Evolutionary conservation across 2,888 invertebrate species (phyloP), one percentile per base, ranked within the genome.

Genomic region (Drosophila buzzatii): DNA sequence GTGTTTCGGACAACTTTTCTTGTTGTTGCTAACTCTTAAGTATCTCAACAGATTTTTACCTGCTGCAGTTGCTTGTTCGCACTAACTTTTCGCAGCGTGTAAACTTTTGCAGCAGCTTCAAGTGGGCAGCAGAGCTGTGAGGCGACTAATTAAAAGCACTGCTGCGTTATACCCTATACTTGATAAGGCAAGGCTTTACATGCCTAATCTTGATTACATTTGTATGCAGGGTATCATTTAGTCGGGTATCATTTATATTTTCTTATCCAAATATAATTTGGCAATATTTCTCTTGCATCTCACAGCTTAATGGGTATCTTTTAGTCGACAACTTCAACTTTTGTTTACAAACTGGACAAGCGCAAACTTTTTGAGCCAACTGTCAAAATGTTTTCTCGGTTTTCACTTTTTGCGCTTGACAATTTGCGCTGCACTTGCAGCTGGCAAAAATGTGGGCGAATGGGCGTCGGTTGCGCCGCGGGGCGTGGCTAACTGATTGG

Each of bases 381-480:
- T 79, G 76, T 77, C 65, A 63, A 79, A 79, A 79, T 79, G 74
- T 76, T 75, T 72, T 53, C 8, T 53, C 8, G 49, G 18, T 20
- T 52, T 37, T 53, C 18, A 27, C 27, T 23, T 65, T 69, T 53
- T 37, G 14, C 60, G 52, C 79, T 76, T 66, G 63, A 76, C 83
- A 84, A 82, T 75, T 73, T 56, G 72, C 59, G 65, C 53, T 75
- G 77, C 82, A 81, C 70, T 81, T 81, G 49, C 83, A 67, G 60
- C 62, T 57, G 74, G 63, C 56, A 62, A 20, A 39, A 41, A 45
- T 35, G 47, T 56, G 16, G 20, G 27, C 20, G n/a, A 20, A 10
- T 53, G 16, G 37, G 31, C 39, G 14, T 31, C 23, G 8, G 35
- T 14, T 35, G 64, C 47, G 14, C 2, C 39, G 39, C 2, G n/a